Evolutionary conservation across 2,888 invertebrate genomes (phyloP), one percentile per base, ranked within the genome.

Genomic region (Andrena minutula): DNA sequence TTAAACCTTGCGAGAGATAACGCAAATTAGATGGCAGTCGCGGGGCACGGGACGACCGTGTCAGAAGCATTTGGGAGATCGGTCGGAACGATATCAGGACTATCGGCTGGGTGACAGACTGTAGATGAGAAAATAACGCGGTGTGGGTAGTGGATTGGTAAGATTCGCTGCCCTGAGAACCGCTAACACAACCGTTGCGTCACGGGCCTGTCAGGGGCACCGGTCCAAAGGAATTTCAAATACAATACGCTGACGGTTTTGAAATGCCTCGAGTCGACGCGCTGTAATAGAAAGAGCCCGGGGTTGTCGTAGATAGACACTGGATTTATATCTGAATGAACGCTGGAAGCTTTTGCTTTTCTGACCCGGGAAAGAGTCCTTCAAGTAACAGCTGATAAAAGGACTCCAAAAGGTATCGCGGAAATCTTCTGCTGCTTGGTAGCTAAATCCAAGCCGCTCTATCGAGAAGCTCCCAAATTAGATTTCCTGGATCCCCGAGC

Each of bases 221-320:
- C 77, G 77, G 74, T 60, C 64, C 68, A 68, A 61, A 81, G 65
- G 75, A 79, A 72, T 77, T 79, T 69, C 58, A 85, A 73, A 71
- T 71, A 73, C 73, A 75, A 76, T 69, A 47, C 63, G 6, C 47
- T 7, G 69, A 75, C 53, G 78, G 58, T 65, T 72, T 69, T 41
- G 70, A 72, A 65, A 79, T 74, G 66, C 56, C 23, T 23, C 23
- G 56, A 82, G 26, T 73, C 72, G 84, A 84, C 82, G 58, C 58
- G 30, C 26, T 10, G 12, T n/a, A 58, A 60, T 69, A 60, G 10
- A 16, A 56, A 49, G 63, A 41, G 51, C 41, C 68, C 41, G 32
- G 49, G 47, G 69, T 75, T 75, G 70, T 60, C 66, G 51, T 2
- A 23, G 60, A 61, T 2, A 23, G 60, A 61, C 69, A 74, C 16